Evolutionary conservation across 1,140 invertebrate genomes (phyloP).

Genomic region (Drosophila cardini): DNA sequence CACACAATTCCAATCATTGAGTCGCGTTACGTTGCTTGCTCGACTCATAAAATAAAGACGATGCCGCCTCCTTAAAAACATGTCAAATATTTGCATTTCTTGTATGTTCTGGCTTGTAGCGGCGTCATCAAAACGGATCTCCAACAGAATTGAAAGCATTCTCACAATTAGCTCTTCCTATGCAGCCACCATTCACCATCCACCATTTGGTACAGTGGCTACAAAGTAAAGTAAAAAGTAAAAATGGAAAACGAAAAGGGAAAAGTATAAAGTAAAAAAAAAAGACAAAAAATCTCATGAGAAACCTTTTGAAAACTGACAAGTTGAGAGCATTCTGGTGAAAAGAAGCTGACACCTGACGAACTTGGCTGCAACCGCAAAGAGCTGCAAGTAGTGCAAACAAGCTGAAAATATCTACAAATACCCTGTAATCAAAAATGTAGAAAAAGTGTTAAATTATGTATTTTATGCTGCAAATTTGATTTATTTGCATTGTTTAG

Average conservation of each 20-base stretch:
- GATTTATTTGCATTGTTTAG: no score
- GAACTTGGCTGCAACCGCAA: constrained; percentile 3
- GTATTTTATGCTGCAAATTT: no score
- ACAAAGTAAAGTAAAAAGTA: constrained; percentile 3
- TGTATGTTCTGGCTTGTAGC: constrained; percentile 5
- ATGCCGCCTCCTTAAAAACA: constrained; percentile 35
- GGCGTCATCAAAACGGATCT: constrained; percentile 37
- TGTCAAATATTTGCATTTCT: constrained; percentile 72
- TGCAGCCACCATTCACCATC: constrained; percentile 18
- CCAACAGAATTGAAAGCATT: background rate
- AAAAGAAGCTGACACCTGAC: constrained; percentile 20
- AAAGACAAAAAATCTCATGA: background rate
- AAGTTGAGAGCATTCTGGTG: constrained; percentile 16
- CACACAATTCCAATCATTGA: constrained; percentile 69
- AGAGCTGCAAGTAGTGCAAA: background rate
- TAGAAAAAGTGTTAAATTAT: background rate
- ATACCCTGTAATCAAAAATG: constrained; percentile 1
- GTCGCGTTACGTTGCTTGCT: constrained; percentile 1
- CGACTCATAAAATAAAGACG: constrained; percentile 27
- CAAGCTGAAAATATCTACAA: background rate
- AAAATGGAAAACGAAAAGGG: constrained; percentile 1
- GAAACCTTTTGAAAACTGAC: constrained; percentile 1
- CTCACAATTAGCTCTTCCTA: constrained; percentile 34
- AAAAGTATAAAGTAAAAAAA: background rate
- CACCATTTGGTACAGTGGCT: background rate